Evolutionary conservation across 2,888 invertebrate genomes (phyloP).

Genomic region (Diadegma fenestrale): DNA sequence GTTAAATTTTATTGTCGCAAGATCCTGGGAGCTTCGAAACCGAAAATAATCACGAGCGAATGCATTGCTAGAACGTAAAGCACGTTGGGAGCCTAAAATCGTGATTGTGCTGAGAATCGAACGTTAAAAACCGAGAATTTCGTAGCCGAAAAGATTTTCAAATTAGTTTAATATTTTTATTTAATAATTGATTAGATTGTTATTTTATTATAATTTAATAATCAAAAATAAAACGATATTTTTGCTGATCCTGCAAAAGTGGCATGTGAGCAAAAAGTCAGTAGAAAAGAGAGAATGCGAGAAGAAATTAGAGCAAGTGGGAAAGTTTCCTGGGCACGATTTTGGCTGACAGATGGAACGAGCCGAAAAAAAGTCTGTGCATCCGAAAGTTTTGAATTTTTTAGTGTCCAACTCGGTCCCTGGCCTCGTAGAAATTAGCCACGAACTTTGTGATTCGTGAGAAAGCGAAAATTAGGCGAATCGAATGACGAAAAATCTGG

Average conservation of each 20-base stretch:
- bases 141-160: no score
- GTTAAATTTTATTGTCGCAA: neutral
- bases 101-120: slow-evolving; percentile 9
- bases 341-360: slow-evolving; percentile 16
- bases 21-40: slow-evolving; percentile 40
- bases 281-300: neutral
- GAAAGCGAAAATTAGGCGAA: slow-evolving; percentile 4
- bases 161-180: no score
- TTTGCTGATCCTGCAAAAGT: neutral
- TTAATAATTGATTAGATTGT: no score
- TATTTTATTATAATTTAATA: neutral
- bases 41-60: slow-evolving; percentile 49
- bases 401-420: neutral
- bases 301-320: neutral
- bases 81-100: slow-evolving; percentile 33
- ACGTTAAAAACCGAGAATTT: no score
- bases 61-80: slow-evolving; percentile 45
- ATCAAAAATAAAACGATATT: neutral
- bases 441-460: neutral
- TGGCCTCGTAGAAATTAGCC: slow-evolving; percentile 9
- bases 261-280: slow-evolving; percentile 25
- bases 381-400: slow-evolving; percentile 4
- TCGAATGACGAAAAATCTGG: neutral
- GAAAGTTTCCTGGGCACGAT: slow-evolving; percentile 21
- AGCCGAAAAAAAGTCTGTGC: slow-evolving; percentile 11